Percentiles rank a stretch among this genome's conserved stretches.
Conservation (phyloP, 2,888 invertebrate genomes). For the Drosophila mayaguana region DNA sequence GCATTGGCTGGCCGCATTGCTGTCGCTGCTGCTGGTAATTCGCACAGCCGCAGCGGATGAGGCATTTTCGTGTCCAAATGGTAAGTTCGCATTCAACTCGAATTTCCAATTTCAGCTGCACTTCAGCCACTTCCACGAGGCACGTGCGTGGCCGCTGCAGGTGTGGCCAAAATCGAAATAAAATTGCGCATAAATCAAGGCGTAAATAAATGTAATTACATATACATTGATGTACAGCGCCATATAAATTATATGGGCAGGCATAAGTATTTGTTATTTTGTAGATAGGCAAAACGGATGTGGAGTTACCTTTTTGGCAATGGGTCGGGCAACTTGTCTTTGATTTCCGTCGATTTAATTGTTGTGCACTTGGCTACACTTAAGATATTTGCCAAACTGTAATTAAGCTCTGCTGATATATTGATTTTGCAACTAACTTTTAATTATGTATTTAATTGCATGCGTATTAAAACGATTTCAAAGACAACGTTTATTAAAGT, state of each 20-base stretch:
- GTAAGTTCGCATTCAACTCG: slow-evolving; percentile 79
- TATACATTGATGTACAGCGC: neutral
- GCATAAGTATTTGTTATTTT: slow-evolving; percentile 9
- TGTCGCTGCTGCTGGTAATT: slow-evolving; percentile 65
- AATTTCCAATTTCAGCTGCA: slow-evolving; percentile 49
- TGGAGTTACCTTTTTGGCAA: slow-evolving; percentile 27
- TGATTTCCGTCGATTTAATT: slow-evolving; percentile 58
- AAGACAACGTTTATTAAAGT: neutral
- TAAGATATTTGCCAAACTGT: slow-evolving; percentile 22
- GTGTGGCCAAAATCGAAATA: slow-evolving; percentile 57
- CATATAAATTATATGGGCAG: neutral
- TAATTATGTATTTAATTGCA: slow-evolving; percentile 42
- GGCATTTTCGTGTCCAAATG: slow-evolving; percentile 85
- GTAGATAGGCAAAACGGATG: slow-evolving; percentile 50
- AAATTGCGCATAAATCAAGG: slow-evolving; percentile 63
- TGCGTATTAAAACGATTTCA: slow-evolving; percentile 7
- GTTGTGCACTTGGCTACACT: slow-evolving; percentile 14
- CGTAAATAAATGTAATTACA: slow-evolving; percentile 57
- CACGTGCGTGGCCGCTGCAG: slow-evolving; percentile 71
- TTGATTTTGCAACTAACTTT: slow-evolving; percentile 23
- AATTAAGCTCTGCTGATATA: slow-evolving; percentile 46
- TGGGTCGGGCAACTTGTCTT: slow-evolving; percentile 50
- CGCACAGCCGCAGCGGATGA: slow-evolving; percentile 79
- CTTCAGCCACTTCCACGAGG: slow-evolving; percentile 23
- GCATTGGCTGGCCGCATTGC: slow-evolving; percentile 85